Conservation (phyloP, 2,888 invertebrate species). For the Brenthis daphne region DNA sequence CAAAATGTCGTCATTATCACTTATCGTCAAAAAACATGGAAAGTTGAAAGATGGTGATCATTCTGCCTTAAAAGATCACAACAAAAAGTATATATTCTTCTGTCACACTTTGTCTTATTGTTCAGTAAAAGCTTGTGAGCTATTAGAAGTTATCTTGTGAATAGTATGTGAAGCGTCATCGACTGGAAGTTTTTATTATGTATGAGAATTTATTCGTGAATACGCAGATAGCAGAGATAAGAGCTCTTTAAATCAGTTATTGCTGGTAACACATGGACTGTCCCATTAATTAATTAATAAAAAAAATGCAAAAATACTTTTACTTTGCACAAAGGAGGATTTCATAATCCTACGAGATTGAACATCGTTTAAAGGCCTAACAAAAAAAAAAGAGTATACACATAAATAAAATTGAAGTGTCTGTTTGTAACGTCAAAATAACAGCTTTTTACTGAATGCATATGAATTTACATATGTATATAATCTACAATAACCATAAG, state of each 20-base stretch:
- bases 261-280: conserved; percentile 23
- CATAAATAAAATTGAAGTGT: too few species aligned
- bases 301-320: too few species aligned
- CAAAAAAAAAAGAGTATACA: too few species aligned
- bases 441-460: too few species aligned
- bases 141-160: conserved; percentile 19
- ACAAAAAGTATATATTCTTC: conserved; percentile 1
- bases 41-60: conserved; percentile 1
- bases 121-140: conserved; percentile 2
- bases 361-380: too few species aligned
- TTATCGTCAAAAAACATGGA: not conserved
- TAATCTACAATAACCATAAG: too few species aligned
- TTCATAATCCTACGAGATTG: too few species aligned
- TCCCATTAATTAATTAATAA: not conserved
- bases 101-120: conserved; percentile 3
- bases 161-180: conserved; percentile 25
- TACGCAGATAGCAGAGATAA: conserved; percentile 50
- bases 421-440: too few species aligned
- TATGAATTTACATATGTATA: too few species aligned
- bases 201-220: conserved; percentile 47
- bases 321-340: too few species aligned
- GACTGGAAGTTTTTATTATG: conserved; percentile 39
- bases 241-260: conserved; percentile 39
- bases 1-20: too few species aligned
- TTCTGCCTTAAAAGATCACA: not conserved